Evolutionary conservation across 2,113 vertebrate genomes (phyloP).

Genomic region (Cromileptes altivelis): DNA sequence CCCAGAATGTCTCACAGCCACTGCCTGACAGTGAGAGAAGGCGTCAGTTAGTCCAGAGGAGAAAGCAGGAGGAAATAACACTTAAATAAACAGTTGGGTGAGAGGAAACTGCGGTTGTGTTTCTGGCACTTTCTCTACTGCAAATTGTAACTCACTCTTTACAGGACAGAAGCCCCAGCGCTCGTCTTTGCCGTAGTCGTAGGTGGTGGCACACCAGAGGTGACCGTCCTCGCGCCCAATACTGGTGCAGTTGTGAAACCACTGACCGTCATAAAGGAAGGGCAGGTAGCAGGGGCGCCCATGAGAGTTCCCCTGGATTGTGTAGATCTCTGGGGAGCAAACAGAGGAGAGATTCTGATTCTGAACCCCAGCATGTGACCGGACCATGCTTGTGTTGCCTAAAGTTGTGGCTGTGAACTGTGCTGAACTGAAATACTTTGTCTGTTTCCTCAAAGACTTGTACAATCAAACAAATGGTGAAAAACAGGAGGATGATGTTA

Average conservation of each 20-base stretch:
- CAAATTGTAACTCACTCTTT: conserved; percentile 88
- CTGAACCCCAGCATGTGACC: conserved; percentile 14
- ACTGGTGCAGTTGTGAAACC: conserved; percentile 95
- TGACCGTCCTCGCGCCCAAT: conserved; percentile 94
- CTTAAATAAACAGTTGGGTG: background rate
- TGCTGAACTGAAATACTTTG: conserved; percentile 43
- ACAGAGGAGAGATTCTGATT: background rate
- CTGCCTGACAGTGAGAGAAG: conserved; percentile 63
- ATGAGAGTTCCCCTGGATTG: conserved; percentile 96
- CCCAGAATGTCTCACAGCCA: conserved; percentile 97
- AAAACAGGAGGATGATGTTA: conserved; percentile 62
- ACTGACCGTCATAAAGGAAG: conserved; percentile 95
- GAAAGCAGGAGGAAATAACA: background rate
- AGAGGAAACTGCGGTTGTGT: background rate
- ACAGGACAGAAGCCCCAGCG: conserved; percentile 98
- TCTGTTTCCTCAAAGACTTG: conserved; percentile 61
- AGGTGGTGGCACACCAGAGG: conserved; percentile 97
- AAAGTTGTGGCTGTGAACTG: conserved; percentile 1
- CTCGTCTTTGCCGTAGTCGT: conserved; percentile 94
- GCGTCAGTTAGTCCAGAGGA: background rate
- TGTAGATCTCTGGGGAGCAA: conserved; percentile 91
- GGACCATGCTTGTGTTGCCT: background rate
- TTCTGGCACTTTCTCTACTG: background rate
- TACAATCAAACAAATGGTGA: conserved; percentile 55
- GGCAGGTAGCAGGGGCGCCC: conserved; percentile 96